Evolutionary conservation across 2,113 vertebrate species (phyloP), one percentile per base, ranked within the genome.

Genomic region (Osmerus eperlanus): DNA sequence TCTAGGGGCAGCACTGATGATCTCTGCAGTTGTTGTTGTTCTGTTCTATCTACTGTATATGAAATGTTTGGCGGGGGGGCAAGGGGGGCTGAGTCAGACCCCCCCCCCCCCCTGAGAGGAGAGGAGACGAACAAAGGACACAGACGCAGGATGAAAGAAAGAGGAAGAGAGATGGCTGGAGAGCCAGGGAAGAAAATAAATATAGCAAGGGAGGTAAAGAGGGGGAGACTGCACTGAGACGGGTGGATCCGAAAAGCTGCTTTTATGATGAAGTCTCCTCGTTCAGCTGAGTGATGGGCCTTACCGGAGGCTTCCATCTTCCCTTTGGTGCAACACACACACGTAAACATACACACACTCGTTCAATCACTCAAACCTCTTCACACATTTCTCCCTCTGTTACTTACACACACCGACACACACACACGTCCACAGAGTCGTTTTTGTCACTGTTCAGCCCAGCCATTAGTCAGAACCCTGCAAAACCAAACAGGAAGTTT

Each of bases 1-100:
- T 82, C 77, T 68, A 77, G 78, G 76, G 83, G 75, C 71, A 78
- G 76, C 73, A 56, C 62, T 14, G 70, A 78, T 72, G 54, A 68
- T 67, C 58, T 65, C 41, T 77, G 78, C 77, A 66, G 71, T 61
- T 36, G 63, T 8, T 74, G 68, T 62, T 78, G 25, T 71, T 79
- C 66, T 61, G 67, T 67, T 72, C 41, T 7, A 47, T 47, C 9
- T 9, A 47, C 41, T 12, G 41, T 69, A 47, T 70, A 83, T 74
- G 72, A 36, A 77, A 71, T 73, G 16, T 71, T n/a, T 23, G 63
- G 19, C 19, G 53, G 32, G 63, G 64, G 77, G 65, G 64, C 23
- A 55, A 70, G 25, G 47, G 56, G 66, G 41, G 62, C 63, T 82
- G 75, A 67, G 11, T 15, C 6, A 28, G 68, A 74, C 83, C 70